These are phyloP conservation scores for Rhinolophus ferrumequinum DNA, from an alignment of 2,113 vertebrate species.

Conservation along the genomic window DNA sequence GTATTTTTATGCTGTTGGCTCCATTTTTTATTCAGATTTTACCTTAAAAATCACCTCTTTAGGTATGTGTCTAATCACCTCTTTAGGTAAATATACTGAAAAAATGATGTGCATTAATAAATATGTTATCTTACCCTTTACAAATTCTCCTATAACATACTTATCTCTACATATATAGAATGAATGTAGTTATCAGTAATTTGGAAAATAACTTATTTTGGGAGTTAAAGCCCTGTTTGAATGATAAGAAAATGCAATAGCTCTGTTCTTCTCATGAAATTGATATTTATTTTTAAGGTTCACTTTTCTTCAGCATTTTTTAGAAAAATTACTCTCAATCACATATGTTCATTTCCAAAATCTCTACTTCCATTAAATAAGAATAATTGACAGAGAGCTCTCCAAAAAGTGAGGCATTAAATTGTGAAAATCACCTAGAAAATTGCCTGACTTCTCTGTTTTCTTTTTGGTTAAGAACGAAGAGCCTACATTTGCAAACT, in stretches of 20 bases:
- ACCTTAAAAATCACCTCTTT: not conserved
- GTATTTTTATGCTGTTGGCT: not conserved
- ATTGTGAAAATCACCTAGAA: slow-evolving; percentile 53
- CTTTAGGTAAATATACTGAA: not conserved
- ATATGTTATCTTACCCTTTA: not conserved
- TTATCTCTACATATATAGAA: not conserved
- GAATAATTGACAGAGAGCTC: slow-evolving; percentile 63
- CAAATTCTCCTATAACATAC: not conserved
- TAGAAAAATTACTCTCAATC: slow-evolving; percentile 68
- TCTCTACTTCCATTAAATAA: slow-evolving; percentile 57
- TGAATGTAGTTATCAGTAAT: not conserved
- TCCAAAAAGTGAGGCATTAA: slow-evolving; percentile 33
- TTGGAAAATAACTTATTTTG: slow-evolving; percentile 50
- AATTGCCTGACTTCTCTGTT: slow-evolving; percentile 35
- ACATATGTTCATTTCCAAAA: slow-evolving; percentile 65
- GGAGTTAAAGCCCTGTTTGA: not conserved
- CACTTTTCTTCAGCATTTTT: slow-evolving; percentile 59
- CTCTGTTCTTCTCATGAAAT: slow-evolving; percentile 1
- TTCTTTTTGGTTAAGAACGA: slow-evolving; percentile 17
- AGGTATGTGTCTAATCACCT: not conserved
- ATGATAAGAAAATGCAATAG: not conserved
- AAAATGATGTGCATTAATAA: not conserved
- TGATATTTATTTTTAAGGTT: not conserved
- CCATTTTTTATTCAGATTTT: not conserved
- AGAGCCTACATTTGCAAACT: slow-evolving; percentile 18